Evolutionary conservation across 2,113 vertebrate genomes (phyloP).

Genomic region (Tretioscincus oriximinensis): DNA sequence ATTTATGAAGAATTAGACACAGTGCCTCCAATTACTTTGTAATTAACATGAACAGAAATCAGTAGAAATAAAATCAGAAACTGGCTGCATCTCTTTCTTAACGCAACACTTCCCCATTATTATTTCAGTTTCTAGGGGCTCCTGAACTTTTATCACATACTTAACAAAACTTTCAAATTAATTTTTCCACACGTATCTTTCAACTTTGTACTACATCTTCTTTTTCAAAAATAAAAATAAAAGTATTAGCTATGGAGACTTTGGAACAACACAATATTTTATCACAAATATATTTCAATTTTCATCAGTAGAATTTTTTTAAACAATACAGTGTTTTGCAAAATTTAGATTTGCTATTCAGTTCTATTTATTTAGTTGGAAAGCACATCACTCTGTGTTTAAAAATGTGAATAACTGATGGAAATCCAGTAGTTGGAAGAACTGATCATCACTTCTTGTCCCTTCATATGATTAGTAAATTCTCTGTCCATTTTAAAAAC

Average conservation of each 20-base stretch:
- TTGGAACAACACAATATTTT: constrained; percentile 12
- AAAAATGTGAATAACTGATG: no score
- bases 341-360: constrained; percentile 43
- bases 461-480: no score
- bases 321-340: not conserved
- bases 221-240: constrained; percentile 24
- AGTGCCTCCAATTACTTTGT: constrained; percentile 70
- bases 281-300: not conserved
- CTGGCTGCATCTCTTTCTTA: not conserved
- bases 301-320: constrained; percentile 40
- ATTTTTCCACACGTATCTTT: constrained; percentile 39
- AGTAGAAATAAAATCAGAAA: constrained; percentile 46
- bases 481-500: not conserved
- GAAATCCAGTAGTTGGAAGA: no score
- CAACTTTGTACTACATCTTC: constrained; percentile 47
- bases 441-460: no score
- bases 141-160: not conserved
- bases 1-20: constrained; percentile 81
- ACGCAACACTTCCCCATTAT: not conserved
- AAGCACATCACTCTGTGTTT: no score
- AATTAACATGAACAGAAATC: constrained; percentile 67
- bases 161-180: constrained; percentile 22
- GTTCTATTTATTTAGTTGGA: no score
- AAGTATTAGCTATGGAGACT: constrained; percentile 11
- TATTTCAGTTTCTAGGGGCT: constrained; percentile 38